A percentile compares a stretch with the other conserved stretches of the same genome.
These are phyloP conservation scores for Eptatretus atami DNA, from an alignment of 2,797 vertebrate species.

Conservation along the genomic window DNA sequence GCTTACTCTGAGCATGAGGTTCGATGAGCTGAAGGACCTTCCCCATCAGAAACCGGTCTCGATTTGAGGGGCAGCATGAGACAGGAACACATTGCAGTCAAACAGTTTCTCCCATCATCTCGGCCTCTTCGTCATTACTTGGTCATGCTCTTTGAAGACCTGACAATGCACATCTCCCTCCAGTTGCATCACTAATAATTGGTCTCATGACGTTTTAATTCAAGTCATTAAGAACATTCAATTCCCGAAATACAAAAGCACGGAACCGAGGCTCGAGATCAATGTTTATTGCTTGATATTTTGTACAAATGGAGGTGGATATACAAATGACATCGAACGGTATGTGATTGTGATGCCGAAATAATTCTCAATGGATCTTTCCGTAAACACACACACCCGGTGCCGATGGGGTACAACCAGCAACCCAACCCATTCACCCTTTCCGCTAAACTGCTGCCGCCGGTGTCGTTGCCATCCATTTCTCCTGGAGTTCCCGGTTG, in stretches of 20 bases:
- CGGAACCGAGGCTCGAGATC: too few species aligned
- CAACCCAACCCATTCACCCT: slow-evolving; percentile 16
- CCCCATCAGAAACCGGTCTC: slow-evolving; percentile 69
- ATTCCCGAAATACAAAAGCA: too few species aligned
- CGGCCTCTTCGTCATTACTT: slow-evolving; percentile 53
- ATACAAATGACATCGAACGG: too few species aligned
- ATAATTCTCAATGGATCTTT: too few species aligned
- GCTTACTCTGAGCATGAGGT: slow-evolving; percentile 86
- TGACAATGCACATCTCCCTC: slow-evolving; percentile 11
- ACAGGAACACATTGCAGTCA: slow-evolving; percentile 63
- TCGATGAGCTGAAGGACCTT: slow-evolving; percentile 96
- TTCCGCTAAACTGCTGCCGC: slow-evolving; percentile 95
- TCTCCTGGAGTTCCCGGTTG: slow-evolving; percentile 71
- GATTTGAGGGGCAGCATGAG: slow-evolving; percentile 72
- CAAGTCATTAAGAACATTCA: too few species aligned
- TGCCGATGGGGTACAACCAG: too few species aligned
- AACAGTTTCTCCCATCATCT: slow-evolving; percentile 99
- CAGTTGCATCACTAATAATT: too few species aligned
- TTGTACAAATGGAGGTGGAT: too few species aligned
- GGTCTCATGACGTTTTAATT: too few species aligned
- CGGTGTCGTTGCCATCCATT: slow-evolving; percentile 86
- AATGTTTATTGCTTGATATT: too few species aligned
- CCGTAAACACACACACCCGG: too few species aligned
- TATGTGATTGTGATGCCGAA: too few species aligned
- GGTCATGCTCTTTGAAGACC: slow-evolving; percentile 97